phyloP scores from a whole-genome alignment of 64 coral and sea anemone species.

The Trachythela sp. region DNA sequence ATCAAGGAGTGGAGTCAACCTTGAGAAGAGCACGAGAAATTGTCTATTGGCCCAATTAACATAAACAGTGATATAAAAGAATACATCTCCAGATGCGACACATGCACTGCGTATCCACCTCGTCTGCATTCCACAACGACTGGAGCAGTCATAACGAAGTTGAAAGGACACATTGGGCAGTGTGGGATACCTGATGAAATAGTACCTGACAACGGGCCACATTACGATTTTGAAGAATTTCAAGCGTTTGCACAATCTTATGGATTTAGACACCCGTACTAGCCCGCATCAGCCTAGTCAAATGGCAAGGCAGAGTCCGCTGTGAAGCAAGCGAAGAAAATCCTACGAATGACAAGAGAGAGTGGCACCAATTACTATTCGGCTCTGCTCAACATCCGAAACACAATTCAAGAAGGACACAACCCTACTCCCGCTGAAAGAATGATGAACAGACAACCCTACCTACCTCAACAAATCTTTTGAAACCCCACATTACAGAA shows the following conservation, averaged over 20 bases:
- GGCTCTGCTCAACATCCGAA: not conserved
- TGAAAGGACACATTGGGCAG: not conserved
- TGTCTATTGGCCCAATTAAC: conserved; percentile 41
- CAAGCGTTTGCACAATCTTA: not conserved
- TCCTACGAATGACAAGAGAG: not conserved
- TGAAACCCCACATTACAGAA: not conserved
- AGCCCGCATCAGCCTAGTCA: not conserved
- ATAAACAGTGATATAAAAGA: conserved; percentile 36
- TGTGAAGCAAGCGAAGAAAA: conserved; percentile 13
- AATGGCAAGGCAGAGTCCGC: conserved; percentile 1
- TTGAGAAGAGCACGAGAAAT: conserved; percentile 19
- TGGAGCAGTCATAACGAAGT: not conserved
- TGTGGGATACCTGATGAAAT: conserved; percentile 17
- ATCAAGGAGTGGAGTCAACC: conserved; percentile 28
- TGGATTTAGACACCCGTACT: not conserved
- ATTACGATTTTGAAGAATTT: conserved; percentile 14
- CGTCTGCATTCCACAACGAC: not conserved
- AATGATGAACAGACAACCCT: not conserved
- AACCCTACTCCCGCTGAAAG: not conserved
- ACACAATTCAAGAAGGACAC: not conserved
- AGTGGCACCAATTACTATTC: not conserved
- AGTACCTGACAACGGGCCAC: not conserved
- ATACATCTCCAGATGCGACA: conserved; percentile 13
- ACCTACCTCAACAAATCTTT: not conserved
- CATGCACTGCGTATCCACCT: not conserved